Percentiles rank a stretch among this genome's conserved stretches.
Conservation (phyloP, 2,113 vertebrate genomes). For the Anser cygnoides region DNA sequence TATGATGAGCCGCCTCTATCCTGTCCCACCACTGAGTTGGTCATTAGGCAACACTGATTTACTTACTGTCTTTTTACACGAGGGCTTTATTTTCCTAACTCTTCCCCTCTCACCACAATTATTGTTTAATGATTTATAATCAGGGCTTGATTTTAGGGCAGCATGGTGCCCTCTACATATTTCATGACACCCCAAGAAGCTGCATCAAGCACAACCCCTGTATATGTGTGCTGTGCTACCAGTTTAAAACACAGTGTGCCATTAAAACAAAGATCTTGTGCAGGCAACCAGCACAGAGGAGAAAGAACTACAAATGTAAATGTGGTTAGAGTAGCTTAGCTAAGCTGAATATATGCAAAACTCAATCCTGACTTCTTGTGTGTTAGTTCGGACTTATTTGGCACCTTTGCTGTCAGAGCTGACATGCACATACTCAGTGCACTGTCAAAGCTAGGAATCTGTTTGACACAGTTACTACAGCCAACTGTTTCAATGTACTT, state of each 20-base stretch:
- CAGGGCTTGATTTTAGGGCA: background rate
- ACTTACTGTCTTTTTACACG: background rate
- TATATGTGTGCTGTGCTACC: background rate
- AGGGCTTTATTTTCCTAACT: background rate
- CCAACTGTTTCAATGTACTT: background rate
- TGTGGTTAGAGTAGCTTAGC: background rate
- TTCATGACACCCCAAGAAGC: background rate
- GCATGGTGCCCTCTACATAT: background rate
- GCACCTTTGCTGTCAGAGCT: background rate
- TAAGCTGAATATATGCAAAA: background rate
- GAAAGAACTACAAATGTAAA: background rate
- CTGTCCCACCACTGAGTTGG: background rate
- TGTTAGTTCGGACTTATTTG: background rate
- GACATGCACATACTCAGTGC: background rate
- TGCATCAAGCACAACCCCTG: background rate
- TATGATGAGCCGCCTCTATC: too few species aligned
- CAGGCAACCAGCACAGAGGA: background rate
- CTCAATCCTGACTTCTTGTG: background rate
- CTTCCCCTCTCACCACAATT: background rate
- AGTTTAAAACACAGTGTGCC: background rate
- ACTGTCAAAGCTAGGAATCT: background rate
- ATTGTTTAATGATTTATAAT: background rate
- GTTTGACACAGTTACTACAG: background rate
- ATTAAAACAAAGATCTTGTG: background rate
- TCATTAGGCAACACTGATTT: background rate